These are phyloP conservation scores for Nestor notabilis DNA, from an alignment of 2,113 vertebrate genomes.

Conservation along the genomic window DNA sequence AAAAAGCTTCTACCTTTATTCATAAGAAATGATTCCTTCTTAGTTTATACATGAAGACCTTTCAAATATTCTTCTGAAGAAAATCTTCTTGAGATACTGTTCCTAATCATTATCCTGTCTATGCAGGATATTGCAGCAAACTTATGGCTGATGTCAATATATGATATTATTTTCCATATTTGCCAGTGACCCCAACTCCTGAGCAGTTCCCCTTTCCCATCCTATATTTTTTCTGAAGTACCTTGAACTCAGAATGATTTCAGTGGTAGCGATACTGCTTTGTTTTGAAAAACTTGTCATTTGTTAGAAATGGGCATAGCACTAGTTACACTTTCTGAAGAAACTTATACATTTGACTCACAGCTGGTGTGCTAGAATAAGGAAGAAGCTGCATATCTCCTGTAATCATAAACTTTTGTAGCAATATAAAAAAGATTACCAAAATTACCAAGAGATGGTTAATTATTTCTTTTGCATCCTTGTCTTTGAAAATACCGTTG, in stretches of 20 bases:
- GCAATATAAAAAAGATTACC: neutral
- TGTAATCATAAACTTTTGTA: neutral
- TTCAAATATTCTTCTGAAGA: neutral
- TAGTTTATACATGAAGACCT: neutral
- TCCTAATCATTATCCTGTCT: neutral
- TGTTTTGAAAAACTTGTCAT: neutral
- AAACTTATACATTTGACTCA: fast-evolving
- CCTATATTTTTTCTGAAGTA: neutral
- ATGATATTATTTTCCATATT: neutral
- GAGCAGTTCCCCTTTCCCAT: neutral
- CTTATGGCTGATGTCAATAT: neutral
- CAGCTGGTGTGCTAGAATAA: neutral
- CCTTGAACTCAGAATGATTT: neutral
- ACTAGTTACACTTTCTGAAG: neutral
- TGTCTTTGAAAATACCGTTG: neutral
- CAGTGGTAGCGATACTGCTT: neutral
- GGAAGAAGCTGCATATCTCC: neutral
- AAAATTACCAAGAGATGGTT: neutral
- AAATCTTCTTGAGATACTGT: neutral
- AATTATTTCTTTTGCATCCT: neutral
- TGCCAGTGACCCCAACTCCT: neutral
- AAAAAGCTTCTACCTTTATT: neutral
- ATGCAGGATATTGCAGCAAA: neutral
- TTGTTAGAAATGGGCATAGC: neutral
- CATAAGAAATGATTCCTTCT: neutral